Evolutionary conservation across 2,113 vertebrate genomes (phyloP), one percentile per base, ranked within the genome.

Genomic region (Plestiodon gilberti): DNA sequence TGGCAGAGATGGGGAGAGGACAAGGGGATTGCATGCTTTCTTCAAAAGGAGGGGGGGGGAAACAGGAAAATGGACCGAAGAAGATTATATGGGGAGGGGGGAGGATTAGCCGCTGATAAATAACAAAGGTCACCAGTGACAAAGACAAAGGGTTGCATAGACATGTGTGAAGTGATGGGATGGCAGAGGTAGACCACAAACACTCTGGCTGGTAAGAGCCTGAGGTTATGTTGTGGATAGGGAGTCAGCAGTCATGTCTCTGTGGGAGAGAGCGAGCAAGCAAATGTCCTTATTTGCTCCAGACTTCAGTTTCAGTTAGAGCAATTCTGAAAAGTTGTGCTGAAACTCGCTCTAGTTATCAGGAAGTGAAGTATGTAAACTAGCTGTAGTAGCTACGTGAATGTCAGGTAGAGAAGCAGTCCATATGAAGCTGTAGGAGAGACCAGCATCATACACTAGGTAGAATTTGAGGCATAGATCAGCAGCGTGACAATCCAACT

Each of bases 71-170:
- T 28, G 3, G 48, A 80, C 83, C 64, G 73, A 67, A 87, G 87
- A 81, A 75, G 78, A 65, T 69, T 55, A 67, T 61, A 48, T 43
- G 85, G 65, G 4, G 43, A 5, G 43, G 0, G 67, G 48, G 71
- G 30, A 83, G 69, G 81, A 90, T 75, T 61, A 9, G 59, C 57
- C 52, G 67, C 7, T 64, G 30, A 40, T 82, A 48, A 83, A 88
- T 0, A 25, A 65, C 57, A 38, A 35, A 23, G 30, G 57, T 13
- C 62, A 82, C 82, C 89, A 76, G 22, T 65, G 22, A 20, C 14
- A 81, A 35, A 78, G 40, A 28, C 17, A 62, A 86, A 74, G 82
- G 9, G 25, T 64, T 74, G 23, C 40, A 40, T 65, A 10, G 78
- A 15, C 62, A 67, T 67, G n/a, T 62, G 22, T 7, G 67, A 65